phyloP scores from a whole-genome alignment of 2,113 vertebrate genomes.

The Pachyramphus minor region DNA sequence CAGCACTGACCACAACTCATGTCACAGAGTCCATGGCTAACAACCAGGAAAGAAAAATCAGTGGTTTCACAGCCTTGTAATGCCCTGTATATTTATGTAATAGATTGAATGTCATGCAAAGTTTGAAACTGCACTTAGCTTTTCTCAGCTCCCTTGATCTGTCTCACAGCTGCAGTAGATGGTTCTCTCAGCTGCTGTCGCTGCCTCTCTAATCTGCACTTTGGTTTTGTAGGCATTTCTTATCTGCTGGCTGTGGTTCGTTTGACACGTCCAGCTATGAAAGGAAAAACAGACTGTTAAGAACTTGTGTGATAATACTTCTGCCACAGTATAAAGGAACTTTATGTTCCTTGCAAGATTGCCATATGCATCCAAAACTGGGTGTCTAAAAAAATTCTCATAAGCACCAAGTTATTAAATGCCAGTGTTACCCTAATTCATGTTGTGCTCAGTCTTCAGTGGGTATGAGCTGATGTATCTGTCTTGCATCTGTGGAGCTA shows the following conservation, averaged over 20 bases:
- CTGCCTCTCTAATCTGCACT: slow-evolving; percentile 14
- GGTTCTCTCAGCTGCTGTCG: neutral
- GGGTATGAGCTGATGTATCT: neutral
- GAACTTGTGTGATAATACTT: neutral
- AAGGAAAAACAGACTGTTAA: neutral
- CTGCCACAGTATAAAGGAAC: neutral
- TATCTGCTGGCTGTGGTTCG: slow-evolving; percentile 34
- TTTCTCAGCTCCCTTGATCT: slow-evolving; percentile 2
- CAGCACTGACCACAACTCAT: neutral
- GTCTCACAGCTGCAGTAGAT: neutral
- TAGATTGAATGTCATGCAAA: neutral
- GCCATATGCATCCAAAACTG: neutral
- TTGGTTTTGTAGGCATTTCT: slow-evolving; percentile 31
- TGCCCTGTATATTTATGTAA: neutral
- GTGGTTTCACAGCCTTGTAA: neutral
- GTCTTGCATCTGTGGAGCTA: neutral
- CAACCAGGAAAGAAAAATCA: neutral
- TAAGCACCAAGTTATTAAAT: neutral
- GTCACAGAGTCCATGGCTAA: neutral
- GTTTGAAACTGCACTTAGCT: neutral
- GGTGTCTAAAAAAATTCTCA: neutral
- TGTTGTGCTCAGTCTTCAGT: neutral
- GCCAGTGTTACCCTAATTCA: neutral
- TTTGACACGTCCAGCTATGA: slow-evolving; percentile 10
- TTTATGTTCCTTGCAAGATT: neutral